These are phyloP conservation scores for Theristicus caerulescens DNA, from an alignment of 2,113 vertebrate species.

Conservation along the genomic window DNA sequence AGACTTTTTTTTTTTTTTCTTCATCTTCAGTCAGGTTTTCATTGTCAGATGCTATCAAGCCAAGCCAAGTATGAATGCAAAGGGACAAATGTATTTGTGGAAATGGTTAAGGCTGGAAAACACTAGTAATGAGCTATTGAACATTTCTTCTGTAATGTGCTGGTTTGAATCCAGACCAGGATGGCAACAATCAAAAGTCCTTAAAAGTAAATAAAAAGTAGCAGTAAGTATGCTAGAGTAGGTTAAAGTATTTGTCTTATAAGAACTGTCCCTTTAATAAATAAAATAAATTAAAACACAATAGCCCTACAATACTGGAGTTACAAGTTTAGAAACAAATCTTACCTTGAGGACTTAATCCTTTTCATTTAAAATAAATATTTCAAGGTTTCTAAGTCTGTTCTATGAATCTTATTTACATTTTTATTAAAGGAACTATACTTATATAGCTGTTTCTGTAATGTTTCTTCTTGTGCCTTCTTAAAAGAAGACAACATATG, in stretches of 20 bases:
- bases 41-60: not conserved
- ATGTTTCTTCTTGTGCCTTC: not conserved
- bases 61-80: not conserved
- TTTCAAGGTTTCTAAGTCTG: constrained; percentile 30
- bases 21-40: not conserved
- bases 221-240: not conserved
- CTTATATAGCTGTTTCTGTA: constrained; percentile 47
- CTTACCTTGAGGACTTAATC: constrained; percentile 7
- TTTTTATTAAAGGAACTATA: constrained; percentile 36
- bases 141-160: not conserved
- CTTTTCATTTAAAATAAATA: constrained; percentile 32
- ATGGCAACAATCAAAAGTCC: not conserved
- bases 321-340: not conserved
- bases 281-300: not conserved
- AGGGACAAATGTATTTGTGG: not conserved
- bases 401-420: constrained; percentile 67
- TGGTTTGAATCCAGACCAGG: not conserved
- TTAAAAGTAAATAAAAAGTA: not conserved
- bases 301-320: not conserved
- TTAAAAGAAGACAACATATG: not conserved
- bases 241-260: not conserved
- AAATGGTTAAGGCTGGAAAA: not conserved
- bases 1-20: not conserved
- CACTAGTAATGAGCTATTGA: constrained; percentile 4
- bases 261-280: not conserved